A percentile compares a stretch with the other conserved stretches of the same genome.
Conservation (phyloP, 2,113 vertebrate genomes). For the Hippocampus zosterae region DNA sequence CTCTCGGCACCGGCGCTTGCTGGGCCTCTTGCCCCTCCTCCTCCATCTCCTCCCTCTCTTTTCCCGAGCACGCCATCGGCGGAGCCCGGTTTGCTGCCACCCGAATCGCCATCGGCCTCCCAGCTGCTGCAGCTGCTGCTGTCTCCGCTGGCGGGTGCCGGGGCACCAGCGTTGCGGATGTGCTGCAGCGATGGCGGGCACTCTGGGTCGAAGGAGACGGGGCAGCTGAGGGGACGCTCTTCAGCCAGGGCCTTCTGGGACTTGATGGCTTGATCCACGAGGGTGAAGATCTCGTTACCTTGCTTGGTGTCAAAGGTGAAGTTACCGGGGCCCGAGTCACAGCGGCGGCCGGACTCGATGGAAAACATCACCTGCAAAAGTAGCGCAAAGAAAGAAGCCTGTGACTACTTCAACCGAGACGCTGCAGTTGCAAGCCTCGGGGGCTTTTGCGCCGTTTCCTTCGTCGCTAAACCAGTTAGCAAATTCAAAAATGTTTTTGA, state of each 20-base stretch:
- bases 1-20: slow-evolving; percentile 16
- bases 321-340: slow-evolving; percentile 89
- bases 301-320: slow-evolving; percentile 97
- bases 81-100: slow-evolving; percentile 70
- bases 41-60: slow-evolving; percentile 64
- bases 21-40: slow-evolving; percentile 30
- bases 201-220: slow-evolving; percentile 60
- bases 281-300: slow-evolving; percentile 90
- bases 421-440: too few relatives aligned
- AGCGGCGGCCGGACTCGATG: slow-evolving; percentile 92
- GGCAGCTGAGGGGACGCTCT: slow-evolving; percentile 72
- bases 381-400: not conserved
- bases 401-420: too few relatives aligned
- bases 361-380: slow-evolving; percentile 91
- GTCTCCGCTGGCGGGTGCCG: slow-evolving; percentile 25
- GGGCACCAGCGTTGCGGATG: slow-evolving; percentile 46
- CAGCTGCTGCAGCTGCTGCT: slow-evolving; percentile 58
- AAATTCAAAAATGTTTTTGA: not conserved
- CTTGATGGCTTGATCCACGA: slow-evolving; percentile 87
- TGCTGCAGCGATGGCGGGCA: slow-evolving; percentile 52
- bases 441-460: too few relatives aligned
- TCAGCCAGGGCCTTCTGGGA: slow-evolving; percentile 83
- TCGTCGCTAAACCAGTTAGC: not conserved
- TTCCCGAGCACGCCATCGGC: slow-evolving; percentile 69
- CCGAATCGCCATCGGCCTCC: slow-evolving; percentile 69